A percentile compares a stretch with the other conserved stretches of the same genome.
These are phyloP conservation scores for Gambusia affinis DNA, from an alignment of 2,113 vertebrate genomes.

Conservation along the genomic window DNA sequence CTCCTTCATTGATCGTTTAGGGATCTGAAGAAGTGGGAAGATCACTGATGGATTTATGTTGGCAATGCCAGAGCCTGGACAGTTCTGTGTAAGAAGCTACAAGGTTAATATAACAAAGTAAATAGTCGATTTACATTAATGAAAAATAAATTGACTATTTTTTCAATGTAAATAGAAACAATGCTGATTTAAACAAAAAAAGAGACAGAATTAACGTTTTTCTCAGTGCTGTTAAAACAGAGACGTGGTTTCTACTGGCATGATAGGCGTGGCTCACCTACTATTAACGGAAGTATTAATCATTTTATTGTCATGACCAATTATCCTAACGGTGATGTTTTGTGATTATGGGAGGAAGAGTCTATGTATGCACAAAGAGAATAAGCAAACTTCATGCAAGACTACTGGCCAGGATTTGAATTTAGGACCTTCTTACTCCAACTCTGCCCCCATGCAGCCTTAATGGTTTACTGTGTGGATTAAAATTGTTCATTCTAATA, in stretches of 20 bases:
- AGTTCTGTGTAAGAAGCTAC: background rate
- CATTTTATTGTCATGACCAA: background rate
- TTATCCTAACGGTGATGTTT: no score
- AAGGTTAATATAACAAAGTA: background rate
- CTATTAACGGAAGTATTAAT: no score
- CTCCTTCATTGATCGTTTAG: background rate
- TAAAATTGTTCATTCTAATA: no score
- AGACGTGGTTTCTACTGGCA: no score
- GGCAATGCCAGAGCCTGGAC: background rate
- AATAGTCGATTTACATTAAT: background rate
- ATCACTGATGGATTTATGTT: background rate
- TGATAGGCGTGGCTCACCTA: no score
- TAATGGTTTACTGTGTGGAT: no score
- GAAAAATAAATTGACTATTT: background rate
- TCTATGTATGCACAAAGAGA: no score
- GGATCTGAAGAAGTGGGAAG: background rate
- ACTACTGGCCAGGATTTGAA: no score
- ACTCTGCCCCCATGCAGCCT: no score
- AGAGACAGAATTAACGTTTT: background rate
- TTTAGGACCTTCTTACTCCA: no score
- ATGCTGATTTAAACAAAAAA: background rate
- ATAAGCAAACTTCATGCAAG: no score
- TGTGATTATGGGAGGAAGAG: no score
- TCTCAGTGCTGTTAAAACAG: background rate
- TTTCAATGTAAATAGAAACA: background rate